These are phyloP conservation scores for Amphiprion ocellaris DNA, from an alignment of 2,113 vertebrate genomes.

Conservation along the genomic window DNA sequence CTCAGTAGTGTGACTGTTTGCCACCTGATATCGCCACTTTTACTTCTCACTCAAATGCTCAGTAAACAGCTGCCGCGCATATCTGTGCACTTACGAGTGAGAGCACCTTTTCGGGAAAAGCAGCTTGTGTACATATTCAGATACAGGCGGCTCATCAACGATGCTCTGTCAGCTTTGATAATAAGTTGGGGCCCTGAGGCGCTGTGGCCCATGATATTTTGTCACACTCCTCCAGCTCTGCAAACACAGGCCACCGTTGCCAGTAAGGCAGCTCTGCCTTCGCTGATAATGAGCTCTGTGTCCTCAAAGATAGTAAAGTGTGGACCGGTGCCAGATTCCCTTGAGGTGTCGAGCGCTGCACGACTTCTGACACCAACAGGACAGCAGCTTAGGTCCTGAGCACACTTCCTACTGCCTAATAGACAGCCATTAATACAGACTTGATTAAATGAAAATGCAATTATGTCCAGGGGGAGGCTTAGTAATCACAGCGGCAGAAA, in stretches of 20 bases:
- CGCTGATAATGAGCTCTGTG: conserved; percentile 73
- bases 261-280: conserved; percentile 64
- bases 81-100: conserved; percentile 36
- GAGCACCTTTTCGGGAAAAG: conserved; percentile 21
- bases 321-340: conserved; percentile 59
- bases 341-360: conserved; percentile 30
- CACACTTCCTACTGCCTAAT: conserved; percentile 40
- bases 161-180: conserved; percentile 73
- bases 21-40: conserved; percentile 41
- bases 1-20: conserved; percentile 37
- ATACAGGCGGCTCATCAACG: conserved; percentile 62
- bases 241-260: conserved; percentile 57
- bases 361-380: conserved; percentile 62
- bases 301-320: conserved; percentile 64
- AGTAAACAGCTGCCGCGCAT: conserved; percentile 29
- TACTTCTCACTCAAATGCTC: conserved; percentile 31
- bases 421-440: conserved; percentile 56
- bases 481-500: conserved; percentile 23
- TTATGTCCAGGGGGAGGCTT: conserved; percentile 43
- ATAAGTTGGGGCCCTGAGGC: conserved; percentile 55
- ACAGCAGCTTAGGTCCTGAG: conserved; percentile 44
- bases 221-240: conserved; percentile 67
- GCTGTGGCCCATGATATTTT: conserved; percentile 50
- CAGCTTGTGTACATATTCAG: conserved; percentile 34
- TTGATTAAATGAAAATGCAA: conserved; percentile 68